Percentiles rank a stretch among this genome's conserved stretches.
phyloP scores from a whole-genome alignment of 2,113 vertebrate genomes.

The Boleophthalmus pectinirostris region DNA sequence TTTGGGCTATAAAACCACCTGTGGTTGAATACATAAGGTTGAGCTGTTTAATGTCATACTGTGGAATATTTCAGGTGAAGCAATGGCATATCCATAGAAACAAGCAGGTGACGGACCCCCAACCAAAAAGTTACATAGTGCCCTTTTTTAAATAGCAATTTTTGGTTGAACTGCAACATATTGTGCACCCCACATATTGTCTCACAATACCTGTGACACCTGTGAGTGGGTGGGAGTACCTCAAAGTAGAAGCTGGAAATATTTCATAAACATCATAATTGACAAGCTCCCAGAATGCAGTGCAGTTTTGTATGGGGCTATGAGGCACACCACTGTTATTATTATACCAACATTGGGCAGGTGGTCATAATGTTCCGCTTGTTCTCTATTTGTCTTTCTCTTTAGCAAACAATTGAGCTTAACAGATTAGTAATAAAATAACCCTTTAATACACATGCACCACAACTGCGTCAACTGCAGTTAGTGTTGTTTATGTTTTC shows the following conservation, averaged over 20 bases:
- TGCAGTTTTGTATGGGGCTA: not conserved
- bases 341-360: not conserved
- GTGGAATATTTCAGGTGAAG: too few species aligned
- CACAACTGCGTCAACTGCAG: not conserved
- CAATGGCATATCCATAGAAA: too few species aligned
- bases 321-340: not conserved
- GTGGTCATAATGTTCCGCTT: not conserved
- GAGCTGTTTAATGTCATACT: too few species aligned
- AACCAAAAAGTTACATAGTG: too few species aligned
- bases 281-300: not conserved
- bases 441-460: not conserved
- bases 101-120: too few species aligned
- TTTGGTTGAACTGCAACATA: too few species aligned
- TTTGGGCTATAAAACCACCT: too few species aligned
- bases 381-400: not conserved
- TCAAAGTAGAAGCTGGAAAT: too few species aligned
- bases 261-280: not conserved
- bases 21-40: too few species aligned
- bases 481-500: slow-evolving; percentile 22
- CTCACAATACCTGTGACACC: not conserved
- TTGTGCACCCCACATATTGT: not conserved
- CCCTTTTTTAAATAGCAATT: too few species aligned
- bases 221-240: not conserved
- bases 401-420: not conserved
- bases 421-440: not conserved